Base-by-base conservation (phyloP, 2,888 invertebrate species). In the Erpobdella octoculata region DNA sequence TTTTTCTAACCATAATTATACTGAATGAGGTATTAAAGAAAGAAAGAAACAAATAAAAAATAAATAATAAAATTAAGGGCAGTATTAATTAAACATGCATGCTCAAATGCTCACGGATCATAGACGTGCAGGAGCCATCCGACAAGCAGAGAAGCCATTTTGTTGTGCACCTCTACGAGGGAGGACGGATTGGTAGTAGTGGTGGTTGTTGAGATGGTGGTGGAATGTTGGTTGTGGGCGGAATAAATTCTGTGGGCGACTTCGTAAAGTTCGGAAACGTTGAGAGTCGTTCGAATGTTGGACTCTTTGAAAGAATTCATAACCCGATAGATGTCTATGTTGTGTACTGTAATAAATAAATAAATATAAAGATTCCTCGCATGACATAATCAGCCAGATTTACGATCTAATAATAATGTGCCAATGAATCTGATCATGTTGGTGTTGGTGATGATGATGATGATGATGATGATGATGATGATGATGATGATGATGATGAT, bases 91-190 rank as follows among this genome's bases (percentile, higher is more conserved):
- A n/a, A n/a, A 15, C 12, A 41, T n/a, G 46, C n/a, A 41, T 41
- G 46, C 12, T 15, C n/a, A 41, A n/a, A 41, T 28, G 33, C 31
- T 62, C 35, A 62, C 62, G n/a, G 3, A 31, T 62, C 62, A 21
- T 62, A 62, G n/a, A 62, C 35, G 25, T 62, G 62, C 33, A 62
- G 31, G 12, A 62, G 62, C 62, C 62, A 62, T n/a, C 28, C 62
- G 33, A 62, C 62, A 1, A 62, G 62, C 21, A 62, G 62, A 6
- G 62, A 33, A 6, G 53, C 21, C 8, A 53, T 53, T 28, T 53
- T 53, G 53, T 28, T 53, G 21, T 53, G 53, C 28, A 28, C 21
- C 53, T 53, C 53, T n/a, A n/a, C n/a, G n/a, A n/a, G n/a, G n/a
- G n/a, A n/a, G n/a, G n/a, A n/a, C 8, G 53, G 28, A 9, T 1